Evolutionary conservation across 2,888 invertebrate genomes (phyloP).

Genomic region (Entomobrya multifasciata): DNA sequence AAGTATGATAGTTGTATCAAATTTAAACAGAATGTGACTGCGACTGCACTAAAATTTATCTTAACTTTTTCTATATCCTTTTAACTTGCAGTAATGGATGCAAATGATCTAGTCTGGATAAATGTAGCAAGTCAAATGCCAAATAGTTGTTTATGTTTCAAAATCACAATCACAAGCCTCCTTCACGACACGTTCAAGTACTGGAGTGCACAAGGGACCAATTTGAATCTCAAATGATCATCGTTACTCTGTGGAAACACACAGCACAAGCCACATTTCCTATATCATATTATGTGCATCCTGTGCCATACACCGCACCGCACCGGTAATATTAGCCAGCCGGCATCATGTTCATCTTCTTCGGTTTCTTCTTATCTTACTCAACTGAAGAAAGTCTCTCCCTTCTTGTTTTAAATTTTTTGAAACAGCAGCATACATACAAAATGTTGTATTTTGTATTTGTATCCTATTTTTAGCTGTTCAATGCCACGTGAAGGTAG

Average conservation of each 20-base stretch:
- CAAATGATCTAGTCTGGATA: no score
- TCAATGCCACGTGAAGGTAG: constrained; percentile 60
- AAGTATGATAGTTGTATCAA: no score
- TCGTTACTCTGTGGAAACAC: no score
- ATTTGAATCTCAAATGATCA: not conserved
- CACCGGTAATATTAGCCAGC: not conserved
- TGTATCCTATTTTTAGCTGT: constrained; percentile 56
- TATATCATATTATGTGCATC: no score
- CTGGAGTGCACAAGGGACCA: not conserved
- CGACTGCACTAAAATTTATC: no score
- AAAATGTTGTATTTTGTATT: not conserved
- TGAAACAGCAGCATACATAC: not conserved
- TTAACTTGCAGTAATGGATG: no score
- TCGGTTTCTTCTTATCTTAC: not conserved
- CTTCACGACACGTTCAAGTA: not conserved
- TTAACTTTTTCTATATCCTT: no score
- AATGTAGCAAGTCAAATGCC: no score
- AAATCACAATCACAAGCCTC: not conserved
- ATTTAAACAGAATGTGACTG: no score
- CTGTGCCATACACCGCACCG: not conserved
- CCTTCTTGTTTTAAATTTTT: not conserved
- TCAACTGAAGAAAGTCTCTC: not conserved
- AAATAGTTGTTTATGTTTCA: no score
- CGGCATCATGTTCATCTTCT: not conserved
- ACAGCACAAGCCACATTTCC: no score